Conservation (phyloP, 2,888 invertebrate genomes). For the Lasioglossum lativentre region DNA sequence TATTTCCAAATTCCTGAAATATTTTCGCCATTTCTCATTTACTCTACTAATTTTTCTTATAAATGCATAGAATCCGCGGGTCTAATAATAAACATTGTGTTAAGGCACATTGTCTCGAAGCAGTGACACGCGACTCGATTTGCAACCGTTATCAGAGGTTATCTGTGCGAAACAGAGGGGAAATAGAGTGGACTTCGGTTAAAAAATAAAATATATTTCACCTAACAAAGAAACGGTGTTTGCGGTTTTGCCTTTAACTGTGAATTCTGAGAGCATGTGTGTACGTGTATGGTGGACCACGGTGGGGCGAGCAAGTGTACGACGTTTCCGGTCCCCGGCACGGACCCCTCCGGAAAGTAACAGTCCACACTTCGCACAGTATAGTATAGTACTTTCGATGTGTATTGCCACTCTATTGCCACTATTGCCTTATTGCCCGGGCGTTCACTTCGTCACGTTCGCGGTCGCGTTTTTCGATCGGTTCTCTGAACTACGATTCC, state of each 20-base stretch:
- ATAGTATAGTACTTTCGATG: not conserved
- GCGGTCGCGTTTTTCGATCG: not conserved
- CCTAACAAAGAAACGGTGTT: not conserved
- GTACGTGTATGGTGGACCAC: not conserved
- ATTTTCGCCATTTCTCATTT: too few species aligned
- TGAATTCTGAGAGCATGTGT: not conserved
- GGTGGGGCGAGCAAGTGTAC: not conserved
- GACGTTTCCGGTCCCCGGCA: slow-evolving; percentile 1
- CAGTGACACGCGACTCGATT: slow-evolving; percentile 9
- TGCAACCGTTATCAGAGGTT: not conserved
- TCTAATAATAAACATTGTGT: not conserved
- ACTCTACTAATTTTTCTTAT: not conserved
- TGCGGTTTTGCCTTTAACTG: not conserved
- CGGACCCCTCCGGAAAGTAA: slow-evolving; percentile 6
- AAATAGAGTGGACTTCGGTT: not conserved
- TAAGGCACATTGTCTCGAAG: not conserved
- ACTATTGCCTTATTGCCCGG: not conserved
- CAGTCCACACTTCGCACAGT: not conserved
- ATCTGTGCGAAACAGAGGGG: not conserved
- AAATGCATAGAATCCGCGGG: not conserved
- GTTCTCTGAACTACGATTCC: not conserved
- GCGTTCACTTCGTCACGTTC: not conserved
- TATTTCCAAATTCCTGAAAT: too few species aligned
- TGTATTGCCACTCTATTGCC: not conserved
- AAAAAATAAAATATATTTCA: not conserved